Base-by-base conservation (phyloP, 2,113 vertebrate genomes). In the Camelus bactrianus region DNA sequence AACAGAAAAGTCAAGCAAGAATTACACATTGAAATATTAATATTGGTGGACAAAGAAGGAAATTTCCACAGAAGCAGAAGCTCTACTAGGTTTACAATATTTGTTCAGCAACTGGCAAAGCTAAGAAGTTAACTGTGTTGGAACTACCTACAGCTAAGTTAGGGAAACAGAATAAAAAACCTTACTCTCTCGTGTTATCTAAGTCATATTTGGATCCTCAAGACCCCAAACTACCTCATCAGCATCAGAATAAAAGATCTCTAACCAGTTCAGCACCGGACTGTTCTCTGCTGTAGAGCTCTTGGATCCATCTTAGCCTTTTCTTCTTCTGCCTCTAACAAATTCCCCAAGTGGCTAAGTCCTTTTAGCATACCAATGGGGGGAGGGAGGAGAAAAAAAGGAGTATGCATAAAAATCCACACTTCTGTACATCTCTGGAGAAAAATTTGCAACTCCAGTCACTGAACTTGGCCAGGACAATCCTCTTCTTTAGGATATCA, bases 71-170 rank as follows among this genome's bases (percentile, higher is more conserved):
- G 89, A 50, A 50, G 6, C 22, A 70, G 42, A 96, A 98, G 88
- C 52, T 16, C 42, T 54, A 35, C 60, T 50, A 28, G 6, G 20
- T 64, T 91, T 94, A 91, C n/a, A 77, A 13, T 72, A 93, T 67
- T 84, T 93, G 10, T 87, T 96, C 56, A 76, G 20, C 46, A 96
- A 89, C 24, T 84, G 58, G 17, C 58, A 97, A 96, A 28, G 28
- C 38, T 95, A 95, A 90, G 91, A 93, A 94, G 28, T 72, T 86
- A 83, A 95, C 9, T 89, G n/a, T 76, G 35, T 65, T 91, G 56
- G 19, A 77, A 12, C 79, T 82, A 88, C 22, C 77, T 70, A 54
- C 6, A 81, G 24, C 35, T 83, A 30, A 8, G 20, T n/a, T 73
- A 64, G 30, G 10, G 11, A 96, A 96, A 91, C n/a, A 58, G 11